Evolutionary conservation across 64 coral and sea anemone species (phyloP), one percentile per base, ranked within the genome.

Genomic region (Astreopora myriophthalma): DNA sequence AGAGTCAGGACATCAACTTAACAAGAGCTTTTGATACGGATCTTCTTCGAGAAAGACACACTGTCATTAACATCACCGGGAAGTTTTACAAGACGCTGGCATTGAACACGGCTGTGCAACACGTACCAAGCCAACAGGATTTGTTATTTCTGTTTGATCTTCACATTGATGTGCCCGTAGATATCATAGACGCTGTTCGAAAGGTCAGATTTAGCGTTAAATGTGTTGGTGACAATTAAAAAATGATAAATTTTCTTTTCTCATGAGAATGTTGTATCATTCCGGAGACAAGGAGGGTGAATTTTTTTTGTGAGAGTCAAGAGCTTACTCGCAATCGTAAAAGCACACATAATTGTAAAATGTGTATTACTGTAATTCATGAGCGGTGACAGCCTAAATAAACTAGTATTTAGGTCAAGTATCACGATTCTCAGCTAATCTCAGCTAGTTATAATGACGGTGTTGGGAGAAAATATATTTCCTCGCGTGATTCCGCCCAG

Each of bases 41-140:
- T 76, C 62, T 85, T 23, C 58, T 92, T 13, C 69, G 58, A 39
- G 58, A 64, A 9, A 92, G 73, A 34, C 85, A 85, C 35, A 86
- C 69, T 24, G 12, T 92, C 30, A 52, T 92, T 22, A 86, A 86
- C 16, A 86, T 60, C 55, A 72, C 70, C 10, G 90, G 90, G 12
- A 76, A 81, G 34, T 86, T 75, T 67, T 85, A 92, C 14, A 85
- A 86, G 52, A 92, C 90, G 23, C 90, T 86, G 14, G 90, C 80
- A n/a, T 52, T 92, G 46, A 85, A 85, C 84, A 68, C 69, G 48
- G 89, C 79, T 37, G 78, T 91, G 26, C 71, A 80, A 44, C 79
- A 23, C 17, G 57, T 91, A 6, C 25, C 89, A 55, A 83, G 73
- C 19, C 33, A 51, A 9, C 48, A 52, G 39, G 69, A 55, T 44